A percentile compares a stretch with the other conserved stretches of the same genome.
Conservation (phyloP, 2,113 vertebrate genomes). For the Apistogramma diplotaenia region DNA sequence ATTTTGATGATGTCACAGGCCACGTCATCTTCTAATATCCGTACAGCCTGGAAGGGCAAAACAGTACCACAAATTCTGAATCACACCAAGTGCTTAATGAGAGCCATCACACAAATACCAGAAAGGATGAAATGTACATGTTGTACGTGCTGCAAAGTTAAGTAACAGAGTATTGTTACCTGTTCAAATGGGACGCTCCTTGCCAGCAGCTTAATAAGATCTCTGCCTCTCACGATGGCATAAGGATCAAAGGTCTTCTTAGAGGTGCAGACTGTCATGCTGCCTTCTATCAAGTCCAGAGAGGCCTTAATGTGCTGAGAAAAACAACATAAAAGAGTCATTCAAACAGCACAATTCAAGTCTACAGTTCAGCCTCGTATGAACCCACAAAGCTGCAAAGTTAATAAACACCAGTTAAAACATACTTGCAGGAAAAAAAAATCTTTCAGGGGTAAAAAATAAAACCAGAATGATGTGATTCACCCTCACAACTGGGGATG, state of each 20-base stretch:
- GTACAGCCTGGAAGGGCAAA: constrained; percentile 80
- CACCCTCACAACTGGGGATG: neutral
- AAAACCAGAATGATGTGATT: neutral
- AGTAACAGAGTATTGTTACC: constrained; percentile 67
- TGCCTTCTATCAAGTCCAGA: constrained; percentile 95
- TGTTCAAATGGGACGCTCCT: constrained; percentile 96
- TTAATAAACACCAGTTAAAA: neutral
- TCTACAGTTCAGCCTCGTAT: neutral
- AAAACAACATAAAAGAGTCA: neutral
- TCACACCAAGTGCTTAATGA: neutral
- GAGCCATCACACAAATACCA: neutral
- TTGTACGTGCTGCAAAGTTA: neutral
- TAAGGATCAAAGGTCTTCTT: constrained; percentile 97
- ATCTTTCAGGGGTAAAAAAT: neutral
- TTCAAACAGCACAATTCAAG: neutral
- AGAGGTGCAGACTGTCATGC: constrained; percentile 90
- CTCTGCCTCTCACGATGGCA: constrained; percentile 88
- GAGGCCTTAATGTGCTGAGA: constrained; percentile 83
- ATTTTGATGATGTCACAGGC: constrained; percentile 98
- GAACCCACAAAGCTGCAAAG: neutral
- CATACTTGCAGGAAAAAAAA: too few species aligned
- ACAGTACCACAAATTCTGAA: neutral
- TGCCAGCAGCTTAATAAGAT: constrained; percentile 93
- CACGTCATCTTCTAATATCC: constrained; percentile 91
- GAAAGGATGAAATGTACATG: neutral